phyloP scores from a whole-genome alignment of 2,888 invertebrate genomes.

The Meganola albula region DNA sequence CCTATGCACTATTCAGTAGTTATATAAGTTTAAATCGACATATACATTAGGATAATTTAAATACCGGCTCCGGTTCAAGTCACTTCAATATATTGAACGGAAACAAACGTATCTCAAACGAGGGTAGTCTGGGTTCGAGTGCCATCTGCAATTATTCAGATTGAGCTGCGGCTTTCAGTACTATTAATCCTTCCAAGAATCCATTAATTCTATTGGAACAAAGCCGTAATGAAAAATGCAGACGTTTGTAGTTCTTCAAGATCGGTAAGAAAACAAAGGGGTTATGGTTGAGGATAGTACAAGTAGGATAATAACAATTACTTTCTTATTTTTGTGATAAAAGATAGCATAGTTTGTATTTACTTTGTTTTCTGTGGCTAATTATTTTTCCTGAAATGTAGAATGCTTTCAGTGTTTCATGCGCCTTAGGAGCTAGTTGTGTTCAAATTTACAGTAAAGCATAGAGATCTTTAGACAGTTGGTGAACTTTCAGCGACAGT shows the following conservation, averaged over 20 bases:
- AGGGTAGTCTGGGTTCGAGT: slow-evolving; percentile 15
- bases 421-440: too few relatives aligned
- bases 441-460: too few relatives aligned
- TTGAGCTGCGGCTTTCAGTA: slow-evolving; percentile 57
- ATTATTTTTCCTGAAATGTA: too few relatives aligned
- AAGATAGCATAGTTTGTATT: too few relatives aligned
- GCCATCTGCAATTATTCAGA: slow-evolving; percentile 57
- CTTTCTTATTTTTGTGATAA: too few relatives aligned
- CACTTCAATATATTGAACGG: slow-evolving; percentile 14
- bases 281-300: slow-evolving; percentile 5
- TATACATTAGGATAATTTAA: neutral
- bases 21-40: too few relatives aligned
- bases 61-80: slow-evolving; percentile 7
- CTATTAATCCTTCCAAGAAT: slow-evolving; percentile 56
- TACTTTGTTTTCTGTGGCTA: too few relatives aligned
- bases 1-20: too few relatives aligned
- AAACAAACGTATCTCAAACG: slow-evolving; percentile 18
- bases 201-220: slow-evolving; percentile 41
- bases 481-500: slow-evolving; percentile 35
- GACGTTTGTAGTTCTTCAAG: slow-evolving; percentile 33
- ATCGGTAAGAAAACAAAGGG: slow-evolving; percentile 13
- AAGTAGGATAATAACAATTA: too few relatives aligned
- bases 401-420: too few relatives aligned
- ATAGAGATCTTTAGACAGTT: too few relatives aligned
- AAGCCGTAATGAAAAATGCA: slow-evolving; percentile 38